Evolutionary conservation across 2,113 vertebrate genomes (phyloP), one percentile per base, ranked within the genome.

Genomic region (Xiphophorus hellerii): DNA sequence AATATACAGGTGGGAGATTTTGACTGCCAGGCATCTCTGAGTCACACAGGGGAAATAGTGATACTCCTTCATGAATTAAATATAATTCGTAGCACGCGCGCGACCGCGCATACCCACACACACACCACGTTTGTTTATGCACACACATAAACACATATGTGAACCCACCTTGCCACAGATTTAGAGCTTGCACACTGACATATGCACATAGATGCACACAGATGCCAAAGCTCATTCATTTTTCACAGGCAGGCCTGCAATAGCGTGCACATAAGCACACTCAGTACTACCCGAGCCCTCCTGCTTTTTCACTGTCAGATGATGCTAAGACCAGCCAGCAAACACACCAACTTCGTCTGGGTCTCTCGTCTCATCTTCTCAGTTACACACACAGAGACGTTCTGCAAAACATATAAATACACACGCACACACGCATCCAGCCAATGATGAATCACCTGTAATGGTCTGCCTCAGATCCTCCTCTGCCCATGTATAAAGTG

Each of bases 31-130:
- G 85, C 84, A 72, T 88, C 62, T 82, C 73, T 73, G 66, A 87
- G 80, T 84, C 88, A 86, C 82, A 79, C 66, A 30, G 68, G 79
- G 71, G 80, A 80, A 76, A 87, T 31, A 73, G 82, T 78, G 84
- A 92, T 82, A 68, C 84, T 68, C 69, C 51, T 29, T 88, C 76
- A 85, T 92, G 88, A 92, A 93, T 92, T 84, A 88, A 88, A 90
- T 74, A 93, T 89, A 74, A 86, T 51, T 60, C 61, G 29, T 28
- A 71, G 78, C 61, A 81, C 61, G 84, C 28, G 28, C 28, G 28
- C 28, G 28, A n/a, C n/a, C 28, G 28, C 28, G 28, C 28, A 28
- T 1, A 28, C 28, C 28, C 28, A 28, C 35, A 74, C 3, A 14
- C 44, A 20, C 1, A 82, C 51, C 63, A 64, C 37, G 27, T 51